phyloP scores from a whole-genome alignment of 2,888 invertebrate genomes.

The Aporophyla nigra region DNA sequence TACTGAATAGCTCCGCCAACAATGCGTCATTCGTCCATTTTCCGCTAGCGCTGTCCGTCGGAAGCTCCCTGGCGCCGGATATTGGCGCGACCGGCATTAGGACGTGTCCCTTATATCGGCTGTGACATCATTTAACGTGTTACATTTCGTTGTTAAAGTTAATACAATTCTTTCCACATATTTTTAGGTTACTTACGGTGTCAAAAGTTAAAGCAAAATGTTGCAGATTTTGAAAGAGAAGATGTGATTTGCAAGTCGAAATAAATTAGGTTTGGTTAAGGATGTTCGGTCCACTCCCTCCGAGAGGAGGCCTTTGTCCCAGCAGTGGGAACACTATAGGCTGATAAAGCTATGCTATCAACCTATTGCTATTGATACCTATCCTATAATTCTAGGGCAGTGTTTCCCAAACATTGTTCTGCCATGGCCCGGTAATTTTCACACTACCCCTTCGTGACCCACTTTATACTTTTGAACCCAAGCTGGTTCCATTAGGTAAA shows the following conservation, averaged over 20 bases:
- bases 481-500: no score
- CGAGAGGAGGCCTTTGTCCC: no score
- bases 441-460: no score
- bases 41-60: conserved; percentile 2
- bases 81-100: conserved; percentile 47
- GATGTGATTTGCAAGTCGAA: neutral
- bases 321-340: no score
- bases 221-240: neutral
- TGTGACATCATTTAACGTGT: neutral
- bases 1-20: neutral
- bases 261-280: no score
- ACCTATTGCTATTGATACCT: no score
- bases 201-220: neutral
- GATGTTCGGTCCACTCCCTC: no score
- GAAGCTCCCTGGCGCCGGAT: conserved; percentile 49
- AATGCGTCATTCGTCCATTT: conserved; percentile 23
- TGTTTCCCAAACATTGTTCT: no score
- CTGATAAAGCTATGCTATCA: no score
- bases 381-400: no score
- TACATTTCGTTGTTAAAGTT: neutral
- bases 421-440: no score
- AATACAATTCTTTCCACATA: neutral
- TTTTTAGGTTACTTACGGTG: neutral
- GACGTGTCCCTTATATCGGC: conserved; percentile 2
- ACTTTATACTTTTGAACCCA: no score